Base-by-base conservation (phyloP, 2,797 vertebrate genomes). In the Peromyscus aztecus region DNA sequence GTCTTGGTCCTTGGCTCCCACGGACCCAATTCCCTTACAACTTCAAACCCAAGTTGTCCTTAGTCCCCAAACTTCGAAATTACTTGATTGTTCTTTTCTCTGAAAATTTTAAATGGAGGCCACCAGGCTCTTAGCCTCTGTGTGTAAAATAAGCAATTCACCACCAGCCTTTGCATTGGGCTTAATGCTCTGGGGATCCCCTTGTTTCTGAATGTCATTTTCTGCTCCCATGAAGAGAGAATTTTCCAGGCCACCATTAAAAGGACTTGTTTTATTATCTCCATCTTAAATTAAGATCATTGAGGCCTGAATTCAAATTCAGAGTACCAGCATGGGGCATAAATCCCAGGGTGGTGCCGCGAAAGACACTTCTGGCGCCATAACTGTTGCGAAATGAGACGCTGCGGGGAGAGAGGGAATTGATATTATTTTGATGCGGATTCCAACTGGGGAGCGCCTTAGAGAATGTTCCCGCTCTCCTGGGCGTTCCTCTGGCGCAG, bases 241-340 rank as follows among this genome's bases (percentile, higher is more conserved):
- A 85, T 0, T 46, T 31, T 55, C 31, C 75, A 91, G 63, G 73
- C 69, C 80, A 24, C 49, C 43, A n/a, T 81, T 81, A 29, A 57
- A 89, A 88, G 5, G n/a, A 71, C 40, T 0, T 34, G 40, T 91
- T 94, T 84, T 17, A 21, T 29, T 57, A 37, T 29, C 34, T 94
- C 17, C 27, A 17, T 55, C 40, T 78, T 67, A 80, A 93, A 93
- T 67, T 6, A 29, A 83, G 90, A 92, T 89, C 37, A 73, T 1
- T 34, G 69, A 94, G 69, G 69, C 52, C 82, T 80, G 57, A 73
- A 87, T 84, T 91, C 69, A 73, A 91, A 90, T 77, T 67, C 65
- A 57, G 86, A 71, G 80, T 34, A 49, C 57, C 69, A 65, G 63
- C 77, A 17, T 6, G 0, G 12, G 31, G 21, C 46, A 12, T 1